phyloP scores from a whole-genome alignment of 2,113 vertebrate genomes.

The Aptenodytes patagonicus region DNA sequence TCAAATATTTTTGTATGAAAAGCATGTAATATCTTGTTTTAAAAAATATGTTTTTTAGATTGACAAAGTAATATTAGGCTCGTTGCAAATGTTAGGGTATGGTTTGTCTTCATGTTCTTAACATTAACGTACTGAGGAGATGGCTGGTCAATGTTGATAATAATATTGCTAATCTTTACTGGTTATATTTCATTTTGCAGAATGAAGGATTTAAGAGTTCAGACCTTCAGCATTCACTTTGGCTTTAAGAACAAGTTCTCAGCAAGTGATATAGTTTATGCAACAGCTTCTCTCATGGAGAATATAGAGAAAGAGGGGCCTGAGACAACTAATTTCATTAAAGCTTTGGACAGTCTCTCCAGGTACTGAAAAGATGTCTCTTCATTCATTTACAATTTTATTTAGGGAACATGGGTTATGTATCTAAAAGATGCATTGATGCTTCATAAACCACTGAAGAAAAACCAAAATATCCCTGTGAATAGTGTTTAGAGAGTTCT shows the following conservation, averaged over 20 bases:
- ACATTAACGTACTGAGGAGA: neutral
- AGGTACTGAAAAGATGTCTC: constrained; percentile 72
- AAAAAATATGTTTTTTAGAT: neutral
- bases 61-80: neutral
- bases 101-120: neutral
- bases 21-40: neutral
- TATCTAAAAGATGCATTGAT: neutral
- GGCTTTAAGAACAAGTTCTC: constrained; percentile 97
- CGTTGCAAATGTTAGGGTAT: neutral
- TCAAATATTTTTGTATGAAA: neutral
- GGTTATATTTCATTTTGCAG: constrained; percentile 58
- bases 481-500: neutral
- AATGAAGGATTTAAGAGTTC: constrained; percentile 94
- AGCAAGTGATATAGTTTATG: constrained; percentile 91
- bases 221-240: constrained; percentile 95
- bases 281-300: constrained; percentile 87
- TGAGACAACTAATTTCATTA: constrained; percentile 87
- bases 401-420: neutral
- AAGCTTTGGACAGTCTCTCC: constrained; percentile 92
- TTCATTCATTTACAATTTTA: neutral
- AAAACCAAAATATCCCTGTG: neutral
- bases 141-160: neutral
- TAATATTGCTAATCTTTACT: neutral
- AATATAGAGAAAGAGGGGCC: constrained; percentile 83
- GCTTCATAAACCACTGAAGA: neutral